Evolutionary conservation across 2,797 vertebrate species (phyloP).

Genomic region (Iguana delicatissima): DNA sequence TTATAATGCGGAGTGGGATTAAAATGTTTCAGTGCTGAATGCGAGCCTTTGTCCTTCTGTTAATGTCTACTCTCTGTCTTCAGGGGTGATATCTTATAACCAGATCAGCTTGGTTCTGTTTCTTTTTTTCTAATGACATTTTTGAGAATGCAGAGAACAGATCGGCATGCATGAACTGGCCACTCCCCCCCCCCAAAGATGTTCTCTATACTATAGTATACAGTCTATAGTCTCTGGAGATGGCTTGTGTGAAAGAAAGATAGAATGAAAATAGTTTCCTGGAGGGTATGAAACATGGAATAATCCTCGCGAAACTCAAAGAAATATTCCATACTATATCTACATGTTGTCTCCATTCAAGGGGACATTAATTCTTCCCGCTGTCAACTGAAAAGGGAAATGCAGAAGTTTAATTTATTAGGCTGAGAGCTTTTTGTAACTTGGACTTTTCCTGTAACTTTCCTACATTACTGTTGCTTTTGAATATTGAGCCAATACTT

Average conservation of each 20-base stretch:
- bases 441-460: neutral
- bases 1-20: neutral
- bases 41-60: neutral
- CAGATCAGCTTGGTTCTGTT: conserved; percentile 5
- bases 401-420: neutral
- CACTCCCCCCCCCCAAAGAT: neutral
- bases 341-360: neutral
- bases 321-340: neutral
- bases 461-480: neutral
- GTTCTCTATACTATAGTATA: neutral
- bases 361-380: neutral
- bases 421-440: neutral
- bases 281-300: neutral
- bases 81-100: neutral
- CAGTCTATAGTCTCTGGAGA: neutral
- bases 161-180: neutral
- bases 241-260: neutral
- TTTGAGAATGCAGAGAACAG: neutral
- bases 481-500: neutral
- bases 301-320: neutral
- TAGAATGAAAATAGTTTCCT: neutral
- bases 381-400: neutral
- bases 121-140: neutral
- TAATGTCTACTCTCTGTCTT: neutral
- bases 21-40: neutral